Evolutionary conservation across 1,140 invertebrate genomes (phyloP), one percentile per base, ranked within the genome.

Genomic region (Mycetomoellerius zeteki): DNA sequence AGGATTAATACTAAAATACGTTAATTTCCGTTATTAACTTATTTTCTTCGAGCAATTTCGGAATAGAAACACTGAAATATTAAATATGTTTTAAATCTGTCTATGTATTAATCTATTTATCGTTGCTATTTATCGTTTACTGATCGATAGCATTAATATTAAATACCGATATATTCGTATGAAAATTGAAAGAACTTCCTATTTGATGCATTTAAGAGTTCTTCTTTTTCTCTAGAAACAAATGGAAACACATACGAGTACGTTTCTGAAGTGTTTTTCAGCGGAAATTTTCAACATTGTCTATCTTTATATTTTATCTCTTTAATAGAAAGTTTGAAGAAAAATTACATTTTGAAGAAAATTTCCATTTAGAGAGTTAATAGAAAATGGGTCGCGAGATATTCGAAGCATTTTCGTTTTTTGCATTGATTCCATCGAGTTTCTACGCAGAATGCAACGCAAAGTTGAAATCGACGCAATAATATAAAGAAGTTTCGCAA

Each of bases 331-430:
- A 73, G 73, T 84, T 84, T 60, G 54, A 73, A 33, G 54, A 24
- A 84, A 73, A 60, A 75, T 60, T 37, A 7, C 6, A 37, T 8
- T 37, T 37, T 50, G 54, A 73, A 33, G 69, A 24, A 84, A 73
- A 60, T 60, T 60, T 84, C 47, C 14, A 47, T 84, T 62, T 47
- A 19, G 24, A 47, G 7, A 84, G 27, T 84, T 84, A 84, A 73
- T 84, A n/a, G 80, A 75, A 84, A 84, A 84, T 60, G n/a, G 69
- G 37, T 84, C 69, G 27, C 54, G 69, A 73, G 54, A 73, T 50
- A 60, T 27, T 50, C 47, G 24, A 30, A 19, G 30, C 14, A 60
- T 60, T 75, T 30, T 16, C 54, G 14, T 30, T 82, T 65, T 60
- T 82, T 69, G 52, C 65, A 71, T 73, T 24, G 37, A 19, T 60